Evolutionary conservation across 2,113 vertebrate genomes (phyloP).

Genomic region (Alethe castanea): DNA sequence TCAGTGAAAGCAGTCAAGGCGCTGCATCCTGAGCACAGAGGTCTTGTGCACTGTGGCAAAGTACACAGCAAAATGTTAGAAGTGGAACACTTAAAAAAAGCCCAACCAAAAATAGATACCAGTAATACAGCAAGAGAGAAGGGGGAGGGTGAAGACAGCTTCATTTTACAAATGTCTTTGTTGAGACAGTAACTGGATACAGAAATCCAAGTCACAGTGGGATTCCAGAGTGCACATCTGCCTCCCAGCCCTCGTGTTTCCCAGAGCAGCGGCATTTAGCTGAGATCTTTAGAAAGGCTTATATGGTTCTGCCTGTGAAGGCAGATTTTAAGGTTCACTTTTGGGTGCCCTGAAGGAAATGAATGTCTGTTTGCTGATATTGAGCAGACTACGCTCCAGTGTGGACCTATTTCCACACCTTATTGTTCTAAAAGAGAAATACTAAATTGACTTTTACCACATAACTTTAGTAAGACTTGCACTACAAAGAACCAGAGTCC

Average conservation of each 20-base stretch:
- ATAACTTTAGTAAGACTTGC: not conserved
- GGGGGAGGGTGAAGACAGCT: slow-evolving; percentile 40
- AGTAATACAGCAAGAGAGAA: slow-evolving; percentile 35
- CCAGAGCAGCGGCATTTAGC: not conserved
- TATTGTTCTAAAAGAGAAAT: not conserved
- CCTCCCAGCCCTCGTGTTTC: slow-evolving; percentile 8
- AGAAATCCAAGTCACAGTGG: slow-evolving; percentile 39
- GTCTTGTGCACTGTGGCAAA: not conserved
- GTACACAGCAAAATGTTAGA: not conserved
- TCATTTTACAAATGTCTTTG: slow-evolving; percentile 54
- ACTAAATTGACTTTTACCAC: not conserved
- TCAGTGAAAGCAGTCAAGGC: accelerated
- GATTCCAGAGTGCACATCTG: slow-evolving; percentile 53
- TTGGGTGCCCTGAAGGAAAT: not conserved
- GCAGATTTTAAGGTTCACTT: not conserved
- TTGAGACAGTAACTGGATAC: slow-evolving; percentile 60
- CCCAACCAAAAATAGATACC: slow-evolving; percentile 36
- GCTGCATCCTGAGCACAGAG: not conserved
- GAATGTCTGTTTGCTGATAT: not conserved
- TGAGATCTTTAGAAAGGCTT: not conserved
- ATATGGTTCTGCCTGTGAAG: not conserved
- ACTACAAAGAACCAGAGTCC: not conserved
- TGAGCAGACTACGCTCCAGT: not conserved
- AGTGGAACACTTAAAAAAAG: slow-evolving; percentile 6
- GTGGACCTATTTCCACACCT: not conserved